A percentile compares a stretch with the other conserved stretches of the same genome.
Conservation (phyloP, 2,888 invertebrate species). For the Priocnemis perturbator region DNA sequence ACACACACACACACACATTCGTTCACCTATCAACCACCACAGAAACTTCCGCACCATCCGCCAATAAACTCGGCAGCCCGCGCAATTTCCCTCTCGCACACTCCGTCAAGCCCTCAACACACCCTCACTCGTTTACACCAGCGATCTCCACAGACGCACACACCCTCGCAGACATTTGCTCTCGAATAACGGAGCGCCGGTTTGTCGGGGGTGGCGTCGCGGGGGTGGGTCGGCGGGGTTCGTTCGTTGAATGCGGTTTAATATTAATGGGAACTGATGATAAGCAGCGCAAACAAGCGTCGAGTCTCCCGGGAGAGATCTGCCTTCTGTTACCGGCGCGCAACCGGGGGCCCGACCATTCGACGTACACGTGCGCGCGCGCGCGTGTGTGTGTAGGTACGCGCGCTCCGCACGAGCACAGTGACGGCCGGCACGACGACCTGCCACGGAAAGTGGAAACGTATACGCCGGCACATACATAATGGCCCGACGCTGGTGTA, state of each 20-base stretch:
- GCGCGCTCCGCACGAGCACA: conserved; percentile 31
- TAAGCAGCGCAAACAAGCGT: conserved; percentile 76
- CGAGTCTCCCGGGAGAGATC: conserved; percentile 75
- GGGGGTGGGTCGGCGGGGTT: conserved; percentile 58
- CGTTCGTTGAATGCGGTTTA: conserved; percentile 75
- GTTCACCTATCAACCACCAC: too few relatives aligned
- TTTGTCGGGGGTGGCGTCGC: not conserved
- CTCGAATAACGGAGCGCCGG: too few relatives aligned
- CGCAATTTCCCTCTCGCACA: too few relatives aligned
- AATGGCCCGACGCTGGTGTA: not conserved
- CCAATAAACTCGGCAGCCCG: too few relatives aligned
- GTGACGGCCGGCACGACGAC: conserved; percentile 18
- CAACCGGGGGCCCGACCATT: conserved; percentile 57
- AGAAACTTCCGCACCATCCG: too few relatives aligned
- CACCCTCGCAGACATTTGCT: too few relatives aligned
- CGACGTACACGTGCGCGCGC: conserved; percentile 31
- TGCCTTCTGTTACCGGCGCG: conserved; percentile 74
- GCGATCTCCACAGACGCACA: too few relatives aligned
- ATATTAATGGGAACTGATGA: conserved; percentile 76
- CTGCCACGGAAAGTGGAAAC: conserved; percentile 14
- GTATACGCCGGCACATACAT: conserved; percentile 9
- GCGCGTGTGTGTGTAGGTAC: conserved; percentile 23
- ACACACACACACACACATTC: not conserved
- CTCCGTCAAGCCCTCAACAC: too few relatives aligned
- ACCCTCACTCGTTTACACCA: too few relatives aligned